Conservation (phyloP, 2,888 invertebrate species). For the Phaonia tiefii region DNA sequence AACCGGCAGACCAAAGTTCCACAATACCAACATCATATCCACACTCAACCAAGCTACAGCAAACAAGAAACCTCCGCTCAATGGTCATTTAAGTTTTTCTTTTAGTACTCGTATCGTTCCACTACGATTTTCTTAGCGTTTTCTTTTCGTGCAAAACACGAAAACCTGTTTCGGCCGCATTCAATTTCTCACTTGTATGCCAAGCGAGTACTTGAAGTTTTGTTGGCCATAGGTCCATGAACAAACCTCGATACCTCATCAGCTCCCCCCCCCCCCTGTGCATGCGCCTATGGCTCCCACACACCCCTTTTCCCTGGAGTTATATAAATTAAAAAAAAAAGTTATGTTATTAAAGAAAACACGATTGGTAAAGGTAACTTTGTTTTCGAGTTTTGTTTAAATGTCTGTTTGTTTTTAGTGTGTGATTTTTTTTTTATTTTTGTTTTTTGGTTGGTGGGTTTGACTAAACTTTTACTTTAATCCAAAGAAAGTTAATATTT, state of each 20-base stretch:
- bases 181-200: conserved; percentile 16
- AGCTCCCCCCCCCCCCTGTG: background rate
- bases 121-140: background rate
- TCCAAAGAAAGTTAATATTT: conserved; percentile 37
- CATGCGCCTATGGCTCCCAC: background rate
- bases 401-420: background rate
- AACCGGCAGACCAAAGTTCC: background rate
- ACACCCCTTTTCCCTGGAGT: background rate
- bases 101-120: background rate
- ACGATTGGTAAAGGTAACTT: conserved; percentile 1
- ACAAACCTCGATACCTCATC: background rate
- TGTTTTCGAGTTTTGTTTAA: no score
- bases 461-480: conserved; percentile 43
- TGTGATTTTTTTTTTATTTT: background rate
- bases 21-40: background rate
- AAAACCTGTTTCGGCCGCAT: conserved; percentile 23
- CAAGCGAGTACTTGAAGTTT: conserved; percentile 10
- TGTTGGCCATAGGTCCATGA: background rate
- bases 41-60: background rate
- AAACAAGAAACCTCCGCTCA: no score
- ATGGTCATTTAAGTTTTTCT: conserved; percentile 36
- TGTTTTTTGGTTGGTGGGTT: conserved; percentile 15
- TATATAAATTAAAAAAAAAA: conserved; percentile 20
- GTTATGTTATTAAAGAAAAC: conserved; percentile 12
- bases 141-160: background rate